A percentile compares a stretch with the other conserved stretches of the same genome.
Evolutionary conservation across 2,113 vertebrate species (phyloP).

Genomic region (human): DNA sequence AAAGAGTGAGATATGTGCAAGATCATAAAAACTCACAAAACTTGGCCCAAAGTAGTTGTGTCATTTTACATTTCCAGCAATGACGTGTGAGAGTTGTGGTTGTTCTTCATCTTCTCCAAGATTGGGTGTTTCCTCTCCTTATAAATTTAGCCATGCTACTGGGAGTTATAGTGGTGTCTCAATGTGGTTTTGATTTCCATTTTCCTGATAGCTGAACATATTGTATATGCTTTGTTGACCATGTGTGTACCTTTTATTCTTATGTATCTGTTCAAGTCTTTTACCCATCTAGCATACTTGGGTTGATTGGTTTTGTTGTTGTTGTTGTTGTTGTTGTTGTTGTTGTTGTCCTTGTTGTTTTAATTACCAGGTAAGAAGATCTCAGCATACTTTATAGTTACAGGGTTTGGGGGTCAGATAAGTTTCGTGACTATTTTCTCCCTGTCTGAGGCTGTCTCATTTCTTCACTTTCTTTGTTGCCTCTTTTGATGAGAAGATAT

Average conservation of each 20-base stretch:
- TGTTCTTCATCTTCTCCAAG: no score
- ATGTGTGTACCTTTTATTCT: neutral
- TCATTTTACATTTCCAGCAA: no score
- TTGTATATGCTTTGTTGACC: no score
- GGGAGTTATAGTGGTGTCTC: neutral
- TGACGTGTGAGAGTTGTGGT: no score
- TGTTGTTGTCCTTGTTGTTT: neutral
- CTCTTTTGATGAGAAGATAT: neutral
- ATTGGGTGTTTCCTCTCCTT: no score
- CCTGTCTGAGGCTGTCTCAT: neutral
- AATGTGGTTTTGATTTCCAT: neutral
- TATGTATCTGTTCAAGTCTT: neutral
- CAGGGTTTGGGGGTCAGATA: neutral
- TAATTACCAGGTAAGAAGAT: neutral
- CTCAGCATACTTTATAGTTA: neutral
- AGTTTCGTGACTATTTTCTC: neutral
- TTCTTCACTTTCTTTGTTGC: neutral
- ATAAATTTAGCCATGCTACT: neutral
- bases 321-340: neutral
- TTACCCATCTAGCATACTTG: neutral
- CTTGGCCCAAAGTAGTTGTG: neutral
- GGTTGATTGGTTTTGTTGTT: neutral
- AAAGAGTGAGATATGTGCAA: neutral
- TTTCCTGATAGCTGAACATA: neutral
- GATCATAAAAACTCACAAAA: neutral